A percentile compares a stretch with the other conserved stretches of the same genome.
Evolutionary conservation across 2,797 vertebrate species (phyloP).

Genomic region (Sardinella longiceps): DNA sequence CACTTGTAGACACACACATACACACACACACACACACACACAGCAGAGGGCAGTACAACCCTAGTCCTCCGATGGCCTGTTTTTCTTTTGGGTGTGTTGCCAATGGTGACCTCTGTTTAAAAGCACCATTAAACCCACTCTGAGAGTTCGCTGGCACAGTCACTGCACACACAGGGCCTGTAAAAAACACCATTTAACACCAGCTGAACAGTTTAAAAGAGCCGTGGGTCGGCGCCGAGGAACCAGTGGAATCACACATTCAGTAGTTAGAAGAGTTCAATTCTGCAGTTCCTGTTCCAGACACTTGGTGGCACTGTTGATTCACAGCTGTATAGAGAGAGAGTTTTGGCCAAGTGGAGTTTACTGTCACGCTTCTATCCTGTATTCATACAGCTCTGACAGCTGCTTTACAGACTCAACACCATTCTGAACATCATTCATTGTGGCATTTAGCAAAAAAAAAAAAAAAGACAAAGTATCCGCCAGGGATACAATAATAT

Average conservation of each 20-base stretch:
- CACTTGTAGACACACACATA: background rate
- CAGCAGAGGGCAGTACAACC: background rate
- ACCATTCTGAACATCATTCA: no score
- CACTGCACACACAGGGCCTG: background rate
- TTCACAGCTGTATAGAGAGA: background rate
- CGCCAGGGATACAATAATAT: no score
- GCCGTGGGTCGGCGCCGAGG: no score
- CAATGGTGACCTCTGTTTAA: background rate
- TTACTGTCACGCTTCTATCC: no score
- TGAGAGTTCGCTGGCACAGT: background rate
- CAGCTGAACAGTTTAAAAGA: no score
- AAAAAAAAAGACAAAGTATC: no score
- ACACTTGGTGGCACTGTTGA: conserved; percentile 11
- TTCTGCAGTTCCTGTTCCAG: background rate
- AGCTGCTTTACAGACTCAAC: no score
- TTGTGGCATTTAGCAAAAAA: no score
- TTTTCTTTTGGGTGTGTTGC: background rate
- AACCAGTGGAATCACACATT: no score
- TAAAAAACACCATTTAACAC: background rate
- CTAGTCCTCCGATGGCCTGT: background rate
- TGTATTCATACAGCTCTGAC: no score
- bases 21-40: background rate
- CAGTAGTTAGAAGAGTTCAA: background rate
- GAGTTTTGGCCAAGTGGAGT: no score
- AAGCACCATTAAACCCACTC: background rate